A percentile compares a stretch with the other conserved stretches of the same genome.
Conservation (phyloP, 2,888 invertebrate species). For the Coecobrya sp. region DNA sequence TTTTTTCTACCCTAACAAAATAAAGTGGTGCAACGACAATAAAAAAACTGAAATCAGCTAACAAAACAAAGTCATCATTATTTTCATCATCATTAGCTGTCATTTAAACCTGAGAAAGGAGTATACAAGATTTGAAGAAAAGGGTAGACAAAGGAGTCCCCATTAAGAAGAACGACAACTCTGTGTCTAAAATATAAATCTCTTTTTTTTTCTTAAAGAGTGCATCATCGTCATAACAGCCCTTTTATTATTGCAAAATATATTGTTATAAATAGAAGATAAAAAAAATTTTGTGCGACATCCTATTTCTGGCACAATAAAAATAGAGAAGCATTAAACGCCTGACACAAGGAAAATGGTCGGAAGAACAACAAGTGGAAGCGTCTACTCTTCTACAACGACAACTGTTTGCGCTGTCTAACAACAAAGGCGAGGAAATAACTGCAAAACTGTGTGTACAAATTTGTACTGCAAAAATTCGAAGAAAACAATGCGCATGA, state of each 20-base stretch:
- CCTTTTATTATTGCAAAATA: too few species aligned
- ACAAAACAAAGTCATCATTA: background rate
- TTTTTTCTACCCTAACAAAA: too few species aligned
- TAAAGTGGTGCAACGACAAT: too few species aligned
- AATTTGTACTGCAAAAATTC: too few species aligned
- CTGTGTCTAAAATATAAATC: background rate
- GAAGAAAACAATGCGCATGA: background rate
- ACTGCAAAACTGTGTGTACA: too few species aligned
- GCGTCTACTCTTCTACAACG: background rate
- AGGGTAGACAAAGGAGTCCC: background rate
- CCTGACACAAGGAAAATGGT: background rate
- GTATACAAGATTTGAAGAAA: background rate
- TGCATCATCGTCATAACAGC: too few species aligned
- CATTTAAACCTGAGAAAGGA: background rate
- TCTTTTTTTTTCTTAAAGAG: too few species aligned
- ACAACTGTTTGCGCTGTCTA: constrained; percentile 3
- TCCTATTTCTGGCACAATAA: background rate
- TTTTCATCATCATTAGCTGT: background rate
- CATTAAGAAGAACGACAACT: background rate
- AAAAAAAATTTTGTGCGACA: background rate
- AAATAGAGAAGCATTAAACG: background rate
- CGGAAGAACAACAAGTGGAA: constrained; percentile 24
- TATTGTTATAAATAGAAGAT: background rate
- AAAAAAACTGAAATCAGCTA: background rate
- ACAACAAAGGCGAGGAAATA: constrained; percentile 15